phyloP scores from a whole-genome alignment of 2,113 vertebrate species.

The Oryzias celebensis region DNA sequence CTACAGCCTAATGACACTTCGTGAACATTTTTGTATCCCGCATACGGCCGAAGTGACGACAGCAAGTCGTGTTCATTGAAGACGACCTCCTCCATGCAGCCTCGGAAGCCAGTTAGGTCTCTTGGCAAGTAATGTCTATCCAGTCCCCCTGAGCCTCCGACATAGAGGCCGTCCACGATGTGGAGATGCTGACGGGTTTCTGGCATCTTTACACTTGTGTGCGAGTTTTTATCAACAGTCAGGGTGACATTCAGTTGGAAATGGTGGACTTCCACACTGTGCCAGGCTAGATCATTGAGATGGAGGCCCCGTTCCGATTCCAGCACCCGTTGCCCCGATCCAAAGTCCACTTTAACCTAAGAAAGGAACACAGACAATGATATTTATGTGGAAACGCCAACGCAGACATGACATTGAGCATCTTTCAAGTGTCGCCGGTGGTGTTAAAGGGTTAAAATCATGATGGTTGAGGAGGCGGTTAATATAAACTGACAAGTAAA shows the following conservation, averaged over 20 bases:
- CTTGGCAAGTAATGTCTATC: constrained; percentile 75
- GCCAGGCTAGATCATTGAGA: constrained; percentile 87
- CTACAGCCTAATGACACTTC: constrained; percentile 89
- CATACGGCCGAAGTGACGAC: constrained; percentile 81
- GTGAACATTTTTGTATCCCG: constrained; percentile 83
- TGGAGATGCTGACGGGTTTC: constrained; percentile 67
- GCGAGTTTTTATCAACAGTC: constrained; percentile 80
- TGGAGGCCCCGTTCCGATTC: constrained; percentile 77
- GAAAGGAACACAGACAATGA: constrained; percentile 36
- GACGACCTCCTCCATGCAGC: constrained; percentile 84
- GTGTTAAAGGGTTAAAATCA: too few species aligned
- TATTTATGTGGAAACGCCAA: not conserved
- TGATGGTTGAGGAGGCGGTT: too few species aligned
- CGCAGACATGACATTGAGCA: too few species aligned
- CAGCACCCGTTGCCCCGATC: constrained; percentile 74
- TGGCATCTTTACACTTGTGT: constrained; percentile 66
- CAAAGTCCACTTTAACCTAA: constrained; percentile 84
- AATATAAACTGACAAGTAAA: too few species aligned
- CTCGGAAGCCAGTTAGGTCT: constrained; percentile 74
- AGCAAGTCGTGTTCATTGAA: constrained; percentile 86
- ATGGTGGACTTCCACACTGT: constrained; percentile 79
- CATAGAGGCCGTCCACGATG: constrained; percentile 78
- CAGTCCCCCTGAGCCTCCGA: constrained; percentile 81
- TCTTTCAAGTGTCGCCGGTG: too few species aligned
- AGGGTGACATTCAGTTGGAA: constrained; percentile 72